Base-by-base conservation (phyloP, 2,797 vertebrate species). In the Trachurus trachurus region DNA sequence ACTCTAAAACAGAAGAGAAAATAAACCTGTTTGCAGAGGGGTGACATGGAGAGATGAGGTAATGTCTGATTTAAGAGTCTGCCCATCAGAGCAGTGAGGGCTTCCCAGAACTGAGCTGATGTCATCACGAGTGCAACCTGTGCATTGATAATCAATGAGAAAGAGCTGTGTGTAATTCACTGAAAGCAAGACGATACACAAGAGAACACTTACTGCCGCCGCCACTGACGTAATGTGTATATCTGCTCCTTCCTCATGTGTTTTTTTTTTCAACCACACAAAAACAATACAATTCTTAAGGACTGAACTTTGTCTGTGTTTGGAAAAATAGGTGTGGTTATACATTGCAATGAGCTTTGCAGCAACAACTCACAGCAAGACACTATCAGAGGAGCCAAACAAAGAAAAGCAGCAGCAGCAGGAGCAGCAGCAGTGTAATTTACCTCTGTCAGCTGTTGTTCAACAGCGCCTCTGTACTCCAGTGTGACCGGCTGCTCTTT, bases 361-460 rank as follows among this genome's bases (percentile, higher is more conserved):
- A 9, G 49, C 15, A 53, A 44, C 9, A 13, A 62, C n/a, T 65
- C n/a, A 52, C 31, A 72, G 47, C 11, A 42, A 66, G 34, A 62
- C 6, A 53, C 58, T 34, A 63, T 62, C 5, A 69, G 78, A 63
- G 13, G 21, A 71, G 31, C 16, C 64, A 80, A 80, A 92, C 90
- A 89, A 92, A 92, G 89, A 85, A 60, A 77, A 82, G 80, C 52
- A 37, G 47, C 16, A 56, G 16, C 54, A 37, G 34, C 34, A 82
- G 80, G 49, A 37, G 47, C 16, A 56, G 16, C 54, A 37, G 34
- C 34, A 37, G 34, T 77, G 45, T 78, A 62, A 88, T 83, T 95
- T 92, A 98, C 97, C 97, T 95, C 95, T 22, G 80, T 82, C 69
- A 98, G 84, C 81, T 96, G 91, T 9, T 95, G 92, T 84, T 97